These are phyloP conservation scores for Coptodon rendalli DNA, from an alignment of 2,113 vertebrate species.

Conservation along the genomic window DNA sequence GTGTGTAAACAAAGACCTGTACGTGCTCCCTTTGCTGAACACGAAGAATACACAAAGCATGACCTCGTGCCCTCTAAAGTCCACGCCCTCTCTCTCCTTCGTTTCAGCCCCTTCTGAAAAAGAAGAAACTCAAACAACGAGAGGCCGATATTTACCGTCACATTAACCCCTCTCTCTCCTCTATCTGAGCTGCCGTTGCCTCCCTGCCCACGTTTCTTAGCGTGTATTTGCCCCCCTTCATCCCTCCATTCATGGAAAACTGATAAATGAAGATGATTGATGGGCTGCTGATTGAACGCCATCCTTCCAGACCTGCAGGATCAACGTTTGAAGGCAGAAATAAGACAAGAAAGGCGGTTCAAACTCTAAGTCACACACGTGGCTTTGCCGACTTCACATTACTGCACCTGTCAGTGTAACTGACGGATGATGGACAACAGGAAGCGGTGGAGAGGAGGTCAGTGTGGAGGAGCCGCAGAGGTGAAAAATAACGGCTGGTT, in stretches of 20 bases:
- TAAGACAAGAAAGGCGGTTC: not conserved
- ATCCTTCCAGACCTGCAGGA: not conserved
- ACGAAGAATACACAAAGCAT: not conserved
- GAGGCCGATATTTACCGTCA: constrained; percentile 61
- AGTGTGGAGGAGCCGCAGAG: not conserved
- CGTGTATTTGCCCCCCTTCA: not conserved
- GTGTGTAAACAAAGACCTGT: not conserved
- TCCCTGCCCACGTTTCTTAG: not conserved
- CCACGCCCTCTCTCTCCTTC: not conserved
- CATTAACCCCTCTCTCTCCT: constrained; percentile 34
- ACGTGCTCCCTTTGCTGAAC: not conserved
- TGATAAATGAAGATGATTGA: constrained; percentile 5
- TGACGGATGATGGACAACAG: not conserved
- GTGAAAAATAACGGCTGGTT: not conserved
- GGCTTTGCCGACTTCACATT: not conserved
- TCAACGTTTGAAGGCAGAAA: not conserved
- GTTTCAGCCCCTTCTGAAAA: constrained; percentile 16
- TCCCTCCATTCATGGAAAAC: not conserved
- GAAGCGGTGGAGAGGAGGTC: not conserved
- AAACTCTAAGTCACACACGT: not conserved
- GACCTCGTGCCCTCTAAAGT: not conserved
- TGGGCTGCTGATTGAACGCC: not conserved
- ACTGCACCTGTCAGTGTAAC: not conserved
- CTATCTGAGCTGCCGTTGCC: not conserved
- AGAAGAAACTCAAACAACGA: constrained; percentile 49